A percentile compares a stretch with the other conserved stretches of the same genome.
phyloP scores from a whole-genome alignment of 2,113 vertebrate species.

The Nansenia antarctica region DNA sequence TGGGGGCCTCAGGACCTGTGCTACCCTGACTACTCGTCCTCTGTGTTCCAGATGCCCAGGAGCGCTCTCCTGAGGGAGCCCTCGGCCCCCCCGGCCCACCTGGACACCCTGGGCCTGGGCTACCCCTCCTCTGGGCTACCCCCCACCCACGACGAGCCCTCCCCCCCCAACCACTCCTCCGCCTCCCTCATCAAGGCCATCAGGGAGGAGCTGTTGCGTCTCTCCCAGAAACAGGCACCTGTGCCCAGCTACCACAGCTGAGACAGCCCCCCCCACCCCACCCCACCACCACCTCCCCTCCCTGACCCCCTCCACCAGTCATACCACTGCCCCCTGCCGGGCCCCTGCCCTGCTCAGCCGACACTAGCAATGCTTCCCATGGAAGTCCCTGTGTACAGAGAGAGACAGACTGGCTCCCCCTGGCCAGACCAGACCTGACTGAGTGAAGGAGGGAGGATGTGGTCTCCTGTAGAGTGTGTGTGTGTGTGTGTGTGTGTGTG shows the following conservation, averaged over 20 bases:
- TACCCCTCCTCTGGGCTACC: constrained; percentile 79
- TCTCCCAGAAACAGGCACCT: constrained; percentile 93
- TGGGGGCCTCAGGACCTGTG: constrained; percentile 70
- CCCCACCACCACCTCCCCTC: neutral
- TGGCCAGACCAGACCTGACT: neutral
- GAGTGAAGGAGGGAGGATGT: neutral
- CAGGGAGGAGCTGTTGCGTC: constrained; percentile 94
- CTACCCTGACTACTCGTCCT: constrained; percentile 82
- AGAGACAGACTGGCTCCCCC: neutral
- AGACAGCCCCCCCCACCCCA: constrained; percentile 53
- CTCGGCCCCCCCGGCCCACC: constrained; percentile 79
- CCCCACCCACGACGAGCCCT: constrained; percentile 79
- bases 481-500: no score
- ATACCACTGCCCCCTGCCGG: constrained; percentile 45
- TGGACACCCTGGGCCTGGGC: no score
- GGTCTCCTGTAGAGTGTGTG: no score
- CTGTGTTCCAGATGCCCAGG: constrained; percentile 87
- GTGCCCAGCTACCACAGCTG: constrained; percentile 93
- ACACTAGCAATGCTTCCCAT: constrained; percentile 65
- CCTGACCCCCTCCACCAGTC: constrained; percentile 40
- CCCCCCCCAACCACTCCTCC: constrained; percentile 89
- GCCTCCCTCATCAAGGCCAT: constrained; percentile 99
- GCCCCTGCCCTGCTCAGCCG: no score
- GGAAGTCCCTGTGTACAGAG: constrained; percentile 62
- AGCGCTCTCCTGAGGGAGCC: constrained; percentile 81